phyloP scores from a whole-genome alignment of 2,888 invertebrate species.

The Nemapogon koenigi region DNA sequence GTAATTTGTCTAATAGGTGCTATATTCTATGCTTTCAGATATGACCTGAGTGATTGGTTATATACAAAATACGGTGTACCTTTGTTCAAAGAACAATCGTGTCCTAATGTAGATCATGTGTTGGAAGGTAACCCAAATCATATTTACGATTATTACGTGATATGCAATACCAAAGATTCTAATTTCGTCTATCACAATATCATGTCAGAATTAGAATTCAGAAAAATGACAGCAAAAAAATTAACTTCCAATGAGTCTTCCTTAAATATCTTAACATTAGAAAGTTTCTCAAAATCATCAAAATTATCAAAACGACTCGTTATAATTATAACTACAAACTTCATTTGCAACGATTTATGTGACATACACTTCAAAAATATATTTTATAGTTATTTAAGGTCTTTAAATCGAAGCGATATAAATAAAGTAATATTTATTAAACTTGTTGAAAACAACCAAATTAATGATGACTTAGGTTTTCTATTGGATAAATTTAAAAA shows the following conservation, averaged over 20 bases:
- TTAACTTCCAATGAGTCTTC: constrained; percentile 71
- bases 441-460: constrained; percentile 52
- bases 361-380: constrained; percentile 58
- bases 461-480: constrained; percentile 51
- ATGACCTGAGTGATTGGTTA: constrained; percentile 80
- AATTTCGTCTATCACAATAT: constrained; percentile 71
- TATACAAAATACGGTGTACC: constrained; percentile 81
- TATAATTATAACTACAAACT: constrained; percentile 68
- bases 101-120: constrained; percentile 62
- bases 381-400: constrained; percentile 55
- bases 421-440: constrained; percentile 57
- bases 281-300: constrained; percentile 51
- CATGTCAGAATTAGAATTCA: constrained; percentile 74
- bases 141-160: constrained; percentile 86
- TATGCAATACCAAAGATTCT: constrained; percentile 84
- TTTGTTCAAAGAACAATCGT: constrained; percentile 76
- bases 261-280: constrained; percentile 66
- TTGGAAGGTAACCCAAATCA: constrained; percentile 73
- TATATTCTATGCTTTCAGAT: constrained; percentile 76
- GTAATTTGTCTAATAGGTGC: constrained; percentile 73
- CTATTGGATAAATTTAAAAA: constrained; percentile 66
- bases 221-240: constrained; percentile 75
- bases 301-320: constrained; percentile 58
- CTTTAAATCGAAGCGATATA: constrained; percentile 48
- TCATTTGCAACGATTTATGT: constrained; percentile 51